Conservation (phyloP, 1,140 invertebrate genomes). For the Homarus americanus region DNA sequence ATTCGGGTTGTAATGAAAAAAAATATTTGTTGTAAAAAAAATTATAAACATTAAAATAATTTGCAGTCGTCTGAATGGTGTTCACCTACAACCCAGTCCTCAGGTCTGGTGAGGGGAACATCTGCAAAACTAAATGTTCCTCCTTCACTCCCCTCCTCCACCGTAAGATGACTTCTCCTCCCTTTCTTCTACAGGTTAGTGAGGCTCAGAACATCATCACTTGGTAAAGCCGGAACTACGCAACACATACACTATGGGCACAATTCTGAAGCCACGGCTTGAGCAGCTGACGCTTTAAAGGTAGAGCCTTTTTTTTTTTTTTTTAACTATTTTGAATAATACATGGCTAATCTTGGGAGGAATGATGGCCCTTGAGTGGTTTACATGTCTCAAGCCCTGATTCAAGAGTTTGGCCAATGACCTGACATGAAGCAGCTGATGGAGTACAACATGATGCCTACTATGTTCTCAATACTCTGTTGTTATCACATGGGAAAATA, state of each 20-base stretch:
- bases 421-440: constrained; percentile 61
- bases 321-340: background rate
- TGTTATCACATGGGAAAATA: constrained; percentile 59
- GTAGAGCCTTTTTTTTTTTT: constrained; percentile 3
- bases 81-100: constrained; percentile 47
- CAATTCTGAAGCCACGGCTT: constrained; percentile 54
- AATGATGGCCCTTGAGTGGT: background rate
- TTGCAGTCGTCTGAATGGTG: constrained; percentile 21
- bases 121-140: constrained; percentile 61
- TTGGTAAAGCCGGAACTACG: constrained; percentile 55
- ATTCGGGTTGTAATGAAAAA: too few species aligned
- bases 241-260: constrained; percentile 65
- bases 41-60: constrained; percentile 36
- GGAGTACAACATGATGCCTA: constrained; percentile 60
- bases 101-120: constrained; percentile 62
- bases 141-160: constrained; percentile 32
- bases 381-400: constrained; percentile 39
- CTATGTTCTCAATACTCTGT: constrained; percentile 61
- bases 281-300: constrained; percentile 31
- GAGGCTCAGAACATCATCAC: constrained; percentile 43
- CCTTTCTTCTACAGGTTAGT: constrained; percentile 26
- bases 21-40: constrained; percentile 29
- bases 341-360: background rate
- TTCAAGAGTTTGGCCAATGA: constrained; percentile 41
- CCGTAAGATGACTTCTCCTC: background rate